phyloP scores from a whole-genome alignment of 2,113 vertebrate species.

The Pteropus alecto region DNA sequence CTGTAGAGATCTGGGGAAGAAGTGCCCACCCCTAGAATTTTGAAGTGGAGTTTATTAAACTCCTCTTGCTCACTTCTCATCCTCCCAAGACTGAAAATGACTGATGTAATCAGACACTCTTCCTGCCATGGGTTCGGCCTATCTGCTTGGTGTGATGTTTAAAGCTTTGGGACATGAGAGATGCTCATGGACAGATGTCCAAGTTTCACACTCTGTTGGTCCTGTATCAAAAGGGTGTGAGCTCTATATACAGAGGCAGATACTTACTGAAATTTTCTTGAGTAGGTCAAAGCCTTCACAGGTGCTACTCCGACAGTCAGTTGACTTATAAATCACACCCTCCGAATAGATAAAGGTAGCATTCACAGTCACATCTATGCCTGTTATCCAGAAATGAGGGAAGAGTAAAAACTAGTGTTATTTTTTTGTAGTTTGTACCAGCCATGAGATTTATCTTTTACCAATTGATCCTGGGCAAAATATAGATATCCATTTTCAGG shows the following conservation, averaged over 20 bases:
- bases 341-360: conserved; percentile 83
- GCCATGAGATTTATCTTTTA: background rate
- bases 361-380: conserved; percentile 68
- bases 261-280: conserved; percentile 89
- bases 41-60: background rate
- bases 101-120: background rate
- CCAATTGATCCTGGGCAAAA: background rate
- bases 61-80: background rate
- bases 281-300: conserved; percentile 94
- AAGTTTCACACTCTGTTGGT: background rate
- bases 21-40: background rate
- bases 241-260: background rate
- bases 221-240: background rate
- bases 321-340: conserved; percentile 84
- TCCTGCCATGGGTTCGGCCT: background rate
- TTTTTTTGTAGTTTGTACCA: background rate
- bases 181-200: background rate
- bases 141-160: background rate
- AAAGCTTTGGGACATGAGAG: background rate
- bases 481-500: background rate
- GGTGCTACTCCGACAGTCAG: conserved; percentile 91
- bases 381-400: conserved; percentile 60
- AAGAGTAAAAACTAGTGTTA: conserved; percentile 46
- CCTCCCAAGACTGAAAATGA: background rate
- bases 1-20: background rate